Conservation (phyloP, 2,113 vertebrate genomes). For the Taxidea taxus region DNA sequence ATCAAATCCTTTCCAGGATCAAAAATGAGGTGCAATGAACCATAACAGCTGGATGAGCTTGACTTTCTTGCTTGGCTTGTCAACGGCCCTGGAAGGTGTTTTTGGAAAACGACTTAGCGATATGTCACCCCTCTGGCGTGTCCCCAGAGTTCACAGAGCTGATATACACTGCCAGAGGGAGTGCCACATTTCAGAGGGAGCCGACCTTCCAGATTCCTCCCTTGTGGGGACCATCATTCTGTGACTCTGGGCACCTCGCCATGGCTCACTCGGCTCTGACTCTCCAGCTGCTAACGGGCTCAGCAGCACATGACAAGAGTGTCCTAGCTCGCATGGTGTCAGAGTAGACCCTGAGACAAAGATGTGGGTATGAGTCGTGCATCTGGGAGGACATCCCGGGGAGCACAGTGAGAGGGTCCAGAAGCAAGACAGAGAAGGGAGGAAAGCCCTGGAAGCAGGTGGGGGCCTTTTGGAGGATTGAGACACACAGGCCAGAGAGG, state of each 20-base stretch:
- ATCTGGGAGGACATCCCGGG: background rate
- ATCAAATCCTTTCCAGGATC: background rate
- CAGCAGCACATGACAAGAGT: background rate
- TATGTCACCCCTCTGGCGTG: background rate
- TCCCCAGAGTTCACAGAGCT: background rate
- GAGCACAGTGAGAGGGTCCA: background rate
- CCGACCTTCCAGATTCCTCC: background rate
- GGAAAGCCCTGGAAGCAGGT: background rate
- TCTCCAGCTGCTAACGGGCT: background rate
- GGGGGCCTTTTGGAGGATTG: background rate
- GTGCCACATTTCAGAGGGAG: background rate
- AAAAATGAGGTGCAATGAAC: background rate
- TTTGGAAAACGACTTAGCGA: background rate
- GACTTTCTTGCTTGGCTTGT: slow-evolving; percentile 25
- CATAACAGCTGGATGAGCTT: background rate
- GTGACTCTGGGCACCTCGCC: slow-evolving; percentile 25
- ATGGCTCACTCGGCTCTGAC: background rate
- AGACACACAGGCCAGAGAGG: background rate
- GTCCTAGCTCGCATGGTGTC: background rate
- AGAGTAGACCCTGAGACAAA: background rate
- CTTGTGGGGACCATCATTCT: background rate
- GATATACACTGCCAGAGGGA: background rate
- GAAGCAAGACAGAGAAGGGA: background rate
- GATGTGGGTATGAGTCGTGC: background rate
- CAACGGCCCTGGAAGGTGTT: background rate